phyloP scores from a whole-genome alignment of 2,888 invertebrate species.

The Drosophila neoperkinsi region DNA sequence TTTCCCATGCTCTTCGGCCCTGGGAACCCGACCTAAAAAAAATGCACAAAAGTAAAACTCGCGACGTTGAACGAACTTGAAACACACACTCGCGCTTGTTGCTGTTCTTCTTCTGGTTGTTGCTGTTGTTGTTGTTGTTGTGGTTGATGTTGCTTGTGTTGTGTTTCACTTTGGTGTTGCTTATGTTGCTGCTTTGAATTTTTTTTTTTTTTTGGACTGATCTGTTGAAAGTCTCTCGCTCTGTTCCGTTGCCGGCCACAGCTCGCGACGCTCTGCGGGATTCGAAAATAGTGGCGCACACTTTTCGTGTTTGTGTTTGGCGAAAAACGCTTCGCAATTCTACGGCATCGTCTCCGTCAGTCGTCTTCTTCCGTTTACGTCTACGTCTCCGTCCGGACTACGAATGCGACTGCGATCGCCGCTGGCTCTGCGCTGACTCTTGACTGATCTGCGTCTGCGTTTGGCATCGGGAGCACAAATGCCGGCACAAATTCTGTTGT shows the following conservation, averaged over 20 bases:
- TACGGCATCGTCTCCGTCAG: slow-evolving; percentile 35
- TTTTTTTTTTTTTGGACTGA: slow-evolving; percentile 14
- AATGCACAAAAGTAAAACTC: slow-evolving; percentile 47
- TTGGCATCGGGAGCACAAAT: slow-evolving; percentile 58
- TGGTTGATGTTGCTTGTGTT: slow-evolving; percentile 23
- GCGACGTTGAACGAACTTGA: slow-evolving; percentile 46
- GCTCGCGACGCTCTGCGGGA: slow-evolving; percentile 69
- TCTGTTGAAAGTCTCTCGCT: slow-evolving; percentile 29
- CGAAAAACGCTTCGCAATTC: slow-evolving; percentile 50
- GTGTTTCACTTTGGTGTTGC: slow-evolving; percentile 36
- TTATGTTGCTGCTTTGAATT: slow-evolving; percentile 41
- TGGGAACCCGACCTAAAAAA: slow-evolving; percentile 54
- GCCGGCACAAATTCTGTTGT: slow-evolving; percentile 41
- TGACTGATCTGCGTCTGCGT: slow-evolving; percentile 67
- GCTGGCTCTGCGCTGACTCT: slow-evolving; percentile 49
- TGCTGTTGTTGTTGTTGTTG: slow-evolving; percentile 10
- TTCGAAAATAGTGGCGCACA: slow-evolving; percentile 63
- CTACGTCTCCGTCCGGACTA: slow-evolving; percentile 55
- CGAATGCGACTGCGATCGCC: slow-evolving; percentile 38
- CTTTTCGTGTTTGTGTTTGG: slow-evolving; percentile 57
- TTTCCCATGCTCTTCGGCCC: slow-evolving; percentile 64
- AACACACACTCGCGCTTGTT: slow-evolving; percentile 30
- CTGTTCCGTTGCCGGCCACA: slow-evolving; percentile 65
- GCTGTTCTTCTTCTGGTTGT: slow-evolving; percentile 24
- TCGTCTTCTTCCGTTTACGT: slow-evolving; percentile 34